Base-by-base conservation (phyloP, 1,140 invertebrate genomes). In the Rhagoletis pomonella region DNA sequence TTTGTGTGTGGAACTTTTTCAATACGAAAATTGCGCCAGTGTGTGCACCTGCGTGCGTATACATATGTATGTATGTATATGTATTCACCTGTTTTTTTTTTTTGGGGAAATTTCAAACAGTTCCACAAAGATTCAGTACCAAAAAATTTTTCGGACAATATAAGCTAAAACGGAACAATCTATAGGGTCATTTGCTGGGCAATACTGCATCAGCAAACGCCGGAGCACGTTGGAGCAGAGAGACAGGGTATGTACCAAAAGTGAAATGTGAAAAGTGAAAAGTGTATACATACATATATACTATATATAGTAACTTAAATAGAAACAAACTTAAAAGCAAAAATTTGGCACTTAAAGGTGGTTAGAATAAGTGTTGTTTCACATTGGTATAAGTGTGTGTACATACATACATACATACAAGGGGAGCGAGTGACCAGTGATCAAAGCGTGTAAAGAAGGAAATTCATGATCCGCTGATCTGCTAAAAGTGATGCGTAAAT, bases 141-240 rank as follows among this genome's bases (percentile, higher is more conserved):
- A 19, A 55, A 81, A 19, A 50, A 12, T 42, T 77, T 81, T 81
- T 9, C 9, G 10, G 50, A 29, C 73, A 81, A 81, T 81, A 81
- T 55, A 81, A 81, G 47, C 73, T 14, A 19, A n/a, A 9, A 55
- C 73, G 73, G 10, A 50, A 55, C 47, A 55, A 10, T 81, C 44
- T 77, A 55, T 55, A 81, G 47, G 73, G 73, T 55, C 19, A 81
- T 81, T 81, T 81, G 73, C 73, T 81, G 47, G 47, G 73, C 73
- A 50, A 50, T 55, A 81, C 73, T 81, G 73, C 73, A 81, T 55
- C n/a, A 81, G 73, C 73, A 81, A 81, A 81, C 73, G 47, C 73
- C 73, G 73, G 73, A 50, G n/a, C 50, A n/a, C 47, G 7, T 6
- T 47, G 44, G 7, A 73, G 39, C 29, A 29, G 29, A 29, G 29